Conservation (phyloP, 2,113 vertebrate species). For the Alces alces region DNA sequence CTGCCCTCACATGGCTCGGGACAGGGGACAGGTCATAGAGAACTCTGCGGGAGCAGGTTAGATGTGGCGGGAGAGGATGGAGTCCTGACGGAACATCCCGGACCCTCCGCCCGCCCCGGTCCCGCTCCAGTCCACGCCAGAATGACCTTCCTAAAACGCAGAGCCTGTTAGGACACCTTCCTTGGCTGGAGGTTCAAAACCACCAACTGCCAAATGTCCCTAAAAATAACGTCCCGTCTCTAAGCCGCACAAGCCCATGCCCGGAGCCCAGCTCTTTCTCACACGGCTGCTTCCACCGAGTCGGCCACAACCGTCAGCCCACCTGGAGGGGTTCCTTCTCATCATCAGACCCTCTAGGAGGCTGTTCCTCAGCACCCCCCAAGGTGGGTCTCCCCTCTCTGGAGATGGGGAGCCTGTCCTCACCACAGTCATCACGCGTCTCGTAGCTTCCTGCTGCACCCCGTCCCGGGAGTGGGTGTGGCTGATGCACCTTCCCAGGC, state of each 20-base stretch:
- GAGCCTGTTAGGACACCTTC: neutral
- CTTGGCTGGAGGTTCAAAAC: neutral
- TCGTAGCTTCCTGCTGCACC: accelerated
- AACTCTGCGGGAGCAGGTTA: accelerated
- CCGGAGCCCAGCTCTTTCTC: neutral
- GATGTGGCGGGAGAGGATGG: accelerated
- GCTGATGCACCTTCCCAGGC: neutral
- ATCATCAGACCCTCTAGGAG: neutral
- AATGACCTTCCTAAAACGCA: neutral
- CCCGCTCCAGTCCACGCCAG: accelerated
- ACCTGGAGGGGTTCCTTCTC: neutral
- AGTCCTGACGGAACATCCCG: accelerated
- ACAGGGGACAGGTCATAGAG: neutral
- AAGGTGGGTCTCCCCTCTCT: neutral
- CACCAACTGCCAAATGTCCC: neutral
- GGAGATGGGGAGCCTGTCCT: neutral
- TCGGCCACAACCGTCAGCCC: neutral
- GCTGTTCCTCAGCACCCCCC: accelerated
- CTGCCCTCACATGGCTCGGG: accelerated
- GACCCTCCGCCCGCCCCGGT: accelerated
- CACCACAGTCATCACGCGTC: accelerated
- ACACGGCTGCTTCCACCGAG: neutral
- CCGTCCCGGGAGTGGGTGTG: neutral
- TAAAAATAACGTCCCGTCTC: neutral
- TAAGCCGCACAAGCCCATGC: neutral